Percentiles rank a stretch among this genome's conserved stretches.
These are phyloP conservation scores for Channa striata DNA, from an alignment of 2,797 vertebrate species.

Conservation along the genomic window DNA sequence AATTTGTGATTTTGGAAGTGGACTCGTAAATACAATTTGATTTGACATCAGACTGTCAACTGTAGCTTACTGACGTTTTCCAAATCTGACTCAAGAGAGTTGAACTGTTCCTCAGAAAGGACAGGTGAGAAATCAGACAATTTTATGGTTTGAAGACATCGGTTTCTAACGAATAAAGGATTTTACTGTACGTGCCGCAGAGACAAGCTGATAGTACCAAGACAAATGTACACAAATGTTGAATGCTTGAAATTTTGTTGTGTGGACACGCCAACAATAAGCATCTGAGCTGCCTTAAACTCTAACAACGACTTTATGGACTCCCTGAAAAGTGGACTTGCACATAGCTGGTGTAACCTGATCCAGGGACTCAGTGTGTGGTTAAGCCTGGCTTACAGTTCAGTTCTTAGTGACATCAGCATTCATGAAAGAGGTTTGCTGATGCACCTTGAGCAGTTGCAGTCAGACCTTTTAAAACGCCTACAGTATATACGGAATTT, in stretches of 20 bases:
- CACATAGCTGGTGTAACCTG: constrained; percentile 3
- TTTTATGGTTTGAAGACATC: too few relatives aligned
- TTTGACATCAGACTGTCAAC: too few relatives aligned
- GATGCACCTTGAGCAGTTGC: not conserved
- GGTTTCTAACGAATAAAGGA: too few relatives aligned
- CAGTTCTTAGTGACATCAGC: not conserved
- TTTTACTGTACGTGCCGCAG: too few relatives aligned
- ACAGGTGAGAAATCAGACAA: too few relatives aligned
- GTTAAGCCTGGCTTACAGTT: not conserved
- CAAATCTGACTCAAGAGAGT: too few relatives aligned
- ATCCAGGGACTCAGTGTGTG: constrained; percentile 1
- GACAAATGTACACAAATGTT: too few relatives aligned
- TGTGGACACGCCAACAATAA: not conserved
- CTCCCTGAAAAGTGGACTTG: not conserved
- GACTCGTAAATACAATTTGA: too few relatives aligned
- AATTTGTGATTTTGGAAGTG: too few relatives aligned
- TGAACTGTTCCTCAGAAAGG: not conserved
- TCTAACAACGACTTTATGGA: not conserved
- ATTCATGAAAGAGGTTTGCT: not conserved
- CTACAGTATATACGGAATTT: not conserved
- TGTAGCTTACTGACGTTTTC: too few relatives aligned
- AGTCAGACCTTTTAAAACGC: not conserved
- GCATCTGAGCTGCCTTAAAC: not conserved
- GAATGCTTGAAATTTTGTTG: not conserved
- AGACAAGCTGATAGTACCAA: too few relatives aligned